phyloP scores from a whole-genome alignment of 2,888 invertebrate species.

The Drosophila infuscata region DNA sequence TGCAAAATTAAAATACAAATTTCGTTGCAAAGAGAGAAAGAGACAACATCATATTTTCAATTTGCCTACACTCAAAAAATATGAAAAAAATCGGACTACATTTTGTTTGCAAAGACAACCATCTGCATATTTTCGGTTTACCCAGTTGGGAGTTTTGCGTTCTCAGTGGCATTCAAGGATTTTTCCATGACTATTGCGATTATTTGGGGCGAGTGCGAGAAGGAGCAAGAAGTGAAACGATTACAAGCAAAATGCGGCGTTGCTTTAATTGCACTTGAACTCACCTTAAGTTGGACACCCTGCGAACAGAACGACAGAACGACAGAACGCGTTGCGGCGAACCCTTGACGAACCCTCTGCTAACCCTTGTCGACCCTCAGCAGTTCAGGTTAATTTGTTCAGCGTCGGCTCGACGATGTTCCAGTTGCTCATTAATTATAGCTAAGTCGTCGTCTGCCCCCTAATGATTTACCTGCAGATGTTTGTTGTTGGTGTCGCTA shows the following conservation, averaged over 20 bases:
- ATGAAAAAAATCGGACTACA: neutral
- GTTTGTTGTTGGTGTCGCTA: constrained; percentile 36
- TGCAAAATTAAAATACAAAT: neutral
- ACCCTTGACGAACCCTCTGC: neutral
- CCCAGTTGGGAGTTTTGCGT: neutral
- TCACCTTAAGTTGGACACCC: constrained; percentile 33
- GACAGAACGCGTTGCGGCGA: neutral
- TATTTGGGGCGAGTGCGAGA: neutral
- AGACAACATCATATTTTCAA: neutral
- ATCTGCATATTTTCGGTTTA: neutral
- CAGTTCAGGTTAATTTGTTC: constrained; percentile 73
- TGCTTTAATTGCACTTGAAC: constrained; percentile 73
- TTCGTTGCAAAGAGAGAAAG: neutral
- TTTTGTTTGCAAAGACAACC: neutral
- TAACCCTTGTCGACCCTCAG: constrained; percentile 16
- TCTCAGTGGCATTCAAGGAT: constrained; percentile 6
- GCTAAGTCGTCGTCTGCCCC: constrained; percentile 58
- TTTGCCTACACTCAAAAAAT: neutral
- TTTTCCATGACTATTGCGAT: constrained; percentile 5
- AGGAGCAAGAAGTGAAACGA: constrained; percentile 13
- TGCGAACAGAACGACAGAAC: neutral
- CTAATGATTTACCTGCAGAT: constrained; percentile 72
- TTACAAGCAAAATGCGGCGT: constrained; percentile 56
- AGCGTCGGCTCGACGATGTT: constrained; percentile 63
- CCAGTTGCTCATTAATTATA: constrained; percentile 76